A percentile compares a stretch with the other conserved stretches of the same genome.
Evolutionary conservation across 2,888 invertebrate species (phyloP).

Genomic region (Conistra vaccinii): DNA sequence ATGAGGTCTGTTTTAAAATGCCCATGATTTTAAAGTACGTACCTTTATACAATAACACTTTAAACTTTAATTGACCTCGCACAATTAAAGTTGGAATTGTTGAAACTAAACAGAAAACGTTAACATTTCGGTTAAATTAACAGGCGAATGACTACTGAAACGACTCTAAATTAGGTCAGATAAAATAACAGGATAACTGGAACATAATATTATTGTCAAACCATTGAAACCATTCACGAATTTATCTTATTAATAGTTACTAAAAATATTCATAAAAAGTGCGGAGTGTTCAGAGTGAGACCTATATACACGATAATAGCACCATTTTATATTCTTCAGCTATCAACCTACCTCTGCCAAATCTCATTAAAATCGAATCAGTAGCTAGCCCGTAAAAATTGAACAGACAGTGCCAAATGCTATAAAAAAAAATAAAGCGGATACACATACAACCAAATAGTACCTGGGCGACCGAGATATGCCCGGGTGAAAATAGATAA

Average conservation of each 20-base stretch:
- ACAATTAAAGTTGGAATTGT: background rate
- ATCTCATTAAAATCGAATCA: slow-evolving; percentile 26
- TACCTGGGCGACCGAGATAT: too few species aligned
- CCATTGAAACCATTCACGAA: background rate
- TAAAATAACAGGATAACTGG: slow-evolving; percentile 28
- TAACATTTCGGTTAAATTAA: background rate
- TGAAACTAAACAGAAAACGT: background rate
- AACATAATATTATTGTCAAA: slow-evolving; percentile 29
- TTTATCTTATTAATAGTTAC: background rate
- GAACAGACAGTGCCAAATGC: background rate
- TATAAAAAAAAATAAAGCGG: background rate
- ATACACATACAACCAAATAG: background rate
- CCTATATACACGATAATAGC: background rate
- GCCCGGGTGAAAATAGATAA: too few species aligned
- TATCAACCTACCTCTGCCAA: slow-evolving; percentile 1
- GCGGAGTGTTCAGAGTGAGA: background rate
- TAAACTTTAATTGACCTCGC: background rate
- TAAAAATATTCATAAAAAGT: background rate
- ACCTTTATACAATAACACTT: background rate
- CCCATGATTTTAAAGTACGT: slow-evolving; percentile 28
- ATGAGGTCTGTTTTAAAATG: slow-evolving; percentile 37
- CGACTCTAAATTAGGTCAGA: background rate
- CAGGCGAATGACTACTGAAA: background rate
- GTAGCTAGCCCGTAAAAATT: background rate
- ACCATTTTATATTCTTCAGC: slow-evolving; percentile 10